Evolutionary conservation across 2,113 vertebrate species (phyloP).

Genomic region (Pterophyllum scalare): DNA sequence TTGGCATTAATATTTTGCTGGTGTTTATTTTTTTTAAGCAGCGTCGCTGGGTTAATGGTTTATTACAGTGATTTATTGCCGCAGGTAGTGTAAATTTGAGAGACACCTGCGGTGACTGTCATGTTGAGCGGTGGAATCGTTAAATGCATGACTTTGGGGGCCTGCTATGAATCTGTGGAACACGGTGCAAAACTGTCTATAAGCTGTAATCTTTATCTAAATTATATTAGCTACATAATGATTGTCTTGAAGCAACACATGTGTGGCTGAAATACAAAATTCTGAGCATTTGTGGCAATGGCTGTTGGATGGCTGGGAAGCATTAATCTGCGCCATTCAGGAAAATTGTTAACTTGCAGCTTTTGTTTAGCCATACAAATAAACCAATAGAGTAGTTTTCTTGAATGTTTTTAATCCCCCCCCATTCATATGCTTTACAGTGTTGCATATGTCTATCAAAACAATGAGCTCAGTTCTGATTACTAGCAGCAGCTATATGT

Average conservation of each 20-base stretch:
- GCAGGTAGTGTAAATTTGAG: neutral
- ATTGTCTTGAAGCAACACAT: neutral
- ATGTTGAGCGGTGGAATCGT: neutral
- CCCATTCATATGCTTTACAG: conserved; percentile 7
- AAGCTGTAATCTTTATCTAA: neutral
- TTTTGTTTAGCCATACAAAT: neutral
- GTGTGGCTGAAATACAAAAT: neutral
- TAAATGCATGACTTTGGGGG: neutral
- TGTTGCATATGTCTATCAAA: conserved; percentile 13
- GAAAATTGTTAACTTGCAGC: neutral
- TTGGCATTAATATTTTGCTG: neutral
- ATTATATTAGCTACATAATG: neutral
- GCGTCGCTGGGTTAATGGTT: neutral
- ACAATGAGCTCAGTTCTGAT: conserved; percentile 7
- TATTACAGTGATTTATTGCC: neutral
- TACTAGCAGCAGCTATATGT: neutral
- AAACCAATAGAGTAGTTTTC: neutral
- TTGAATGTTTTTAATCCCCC: neutral
- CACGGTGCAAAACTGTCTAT: neutral
- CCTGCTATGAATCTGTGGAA: neutral
- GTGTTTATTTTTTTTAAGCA: neutral
- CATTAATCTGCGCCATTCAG: neutral
- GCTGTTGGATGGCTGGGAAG: neutral
- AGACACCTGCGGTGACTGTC: neutral
- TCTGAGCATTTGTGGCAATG: neutral